These are phyloP conservation scores for Edolisoma coerulescens DNA, from an alignment of 2,113 vertebrate species.

Conservation along the genomic window DNA sequence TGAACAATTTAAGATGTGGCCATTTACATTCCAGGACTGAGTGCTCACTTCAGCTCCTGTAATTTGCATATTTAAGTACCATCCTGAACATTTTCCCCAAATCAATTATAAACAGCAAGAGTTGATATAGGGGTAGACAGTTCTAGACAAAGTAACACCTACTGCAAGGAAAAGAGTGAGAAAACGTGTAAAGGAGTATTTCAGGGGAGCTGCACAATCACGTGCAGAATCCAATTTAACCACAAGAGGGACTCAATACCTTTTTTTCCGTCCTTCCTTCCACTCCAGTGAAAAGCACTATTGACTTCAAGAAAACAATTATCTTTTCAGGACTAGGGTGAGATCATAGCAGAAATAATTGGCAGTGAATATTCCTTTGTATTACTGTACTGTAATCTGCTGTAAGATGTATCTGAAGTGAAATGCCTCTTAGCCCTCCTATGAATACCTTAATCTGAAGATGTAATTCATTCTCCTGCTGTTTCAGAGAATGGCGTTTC, in stretches of 20 bases:
- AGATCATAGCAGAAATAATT: slow-evolving; percentile 37
- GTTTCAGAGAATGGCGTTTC: not conserved
- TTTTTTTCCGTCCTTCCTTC: not conserved
- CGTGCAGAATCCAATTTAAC: not conserved
- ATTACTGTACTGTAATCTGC: not conserved
- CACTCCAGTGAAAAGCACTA: not conserved
- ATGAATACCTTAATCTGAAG: not conserved
- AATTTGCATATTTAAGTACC: not conserved
- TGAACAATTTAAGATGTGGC: not conserved
- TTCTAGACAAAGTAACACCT: not conserved
- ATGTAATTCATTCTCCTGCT: not conserved
- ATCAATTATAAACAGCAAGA: not conserved
- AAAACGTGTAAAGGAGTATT: not conserved
- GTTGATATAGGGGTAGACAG: not conserved
- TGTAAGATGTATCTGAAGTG: not conserved
- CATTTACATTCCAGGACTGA: not conserved
- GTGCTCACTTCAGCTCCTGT: not conserved
- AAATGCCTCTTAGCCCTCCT: not conserved
- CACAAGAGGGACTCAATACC: slow-evolving; percentile 5
- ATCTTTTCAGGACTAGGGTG: slow-evolving; percentile 30
- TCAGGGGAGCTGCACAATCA: not conserved
- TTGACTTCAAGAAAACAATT: slow-evolving; percentile 41
- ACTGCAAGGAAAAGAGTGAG: not conserved
- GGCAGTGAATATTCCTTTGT: slow-evolving; percentile 25
- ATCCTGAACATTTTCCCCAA: not conserved